Evolutionary conservation across 2,113 vertebrate species (phyloP).

Genomic region (Hemibagrus wyckioides): DNA sequence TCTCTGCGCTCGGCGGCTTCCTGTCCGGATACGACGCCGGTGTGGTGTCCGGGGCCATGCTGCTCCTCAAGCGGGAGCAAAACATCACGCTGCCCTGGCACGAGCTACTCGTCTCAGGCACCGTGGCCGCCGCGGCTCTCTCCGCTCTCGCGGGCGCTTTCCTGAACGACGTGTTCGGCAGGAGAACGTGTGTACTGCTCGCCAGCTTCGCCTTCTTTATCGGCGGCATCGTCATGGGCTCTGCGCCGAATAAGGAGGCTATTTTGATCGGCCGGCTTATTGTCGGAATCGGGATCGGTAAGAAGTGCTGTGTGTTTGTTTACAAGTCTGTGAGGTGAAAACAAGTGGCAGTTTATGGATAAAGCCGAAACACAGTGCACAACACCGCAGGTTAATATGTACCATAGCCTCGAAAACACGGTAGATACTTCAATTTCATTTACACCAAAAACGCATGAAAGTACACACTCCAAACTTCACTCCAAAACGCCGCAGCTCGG

Average conservation of each 20-base stretch:
- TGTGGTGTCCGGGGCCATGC: conserved; percentile 93
- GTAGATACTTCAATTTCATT: not conserved
- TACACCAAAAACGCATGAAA: not conserved
- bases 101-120: conserved; percentile 91
- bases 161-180: conserved; percentile 82
- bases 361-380: not conserved
- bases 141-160: conserved; percentile 85
- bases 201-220: conserved; percentile 84
- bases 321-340: not conserved
- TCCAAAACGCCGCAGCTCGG: not conserved
- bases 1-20: conserved; percentile 93
- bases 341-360: not conserved
- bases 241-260: conserved; percentile 79
- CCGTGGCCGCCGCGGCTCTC: conserved; percentile 88
- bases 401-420: not conserved
- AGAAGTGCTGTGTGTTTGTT: conserved; percentile 50
- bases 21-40: conserved; percentile 97
- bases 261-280: conserved; percentile 86
- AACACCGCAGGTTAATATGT: not conserved
- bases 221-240: conserved; percentile 80
- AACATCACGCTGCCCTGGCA: conserved; percentile 87
- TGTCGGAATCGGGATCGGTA: conserved; percentile 93
- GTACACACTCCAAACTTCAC: not conserved
- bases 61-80: conserved; percentile 89
- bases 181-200: conserved; percentile 84